These are phyloP conservation scores for Epinotia bilunana DNA, from an alignment of 2,888 invertebrate species.

Conservation along the genomic window DNA sequence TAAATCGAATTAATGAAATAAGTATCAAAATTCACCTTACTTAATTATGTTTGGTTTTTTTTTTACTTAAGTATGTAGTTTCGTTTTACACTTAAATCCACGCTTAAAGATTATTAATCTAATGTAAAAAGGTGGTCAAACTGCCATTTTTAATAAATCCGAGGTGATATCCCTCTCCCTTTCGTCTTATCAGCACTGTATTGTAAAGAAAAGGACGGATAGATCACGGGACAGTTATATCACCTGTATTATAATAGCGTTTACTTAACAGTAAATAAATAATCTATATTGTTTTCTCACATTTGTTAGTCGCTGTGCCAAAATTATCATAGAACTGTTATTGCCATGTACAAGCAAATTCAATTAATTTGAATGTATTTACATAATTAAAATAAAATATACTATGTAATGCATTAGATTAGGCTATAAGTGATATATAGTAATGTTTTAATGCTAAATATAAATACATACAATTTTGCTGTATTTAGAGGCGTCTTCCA, in stretches of 20 bases:
- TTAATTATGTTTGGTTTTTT: neutral
- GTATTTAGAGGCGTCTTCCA: conserved; percentile 84
- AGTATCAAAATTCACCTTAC: neutral
- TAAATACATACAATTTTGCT: conserved; percentile 80
- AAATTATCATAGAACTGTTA: conserved; percentile 67
- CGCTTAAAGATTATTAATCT: conserved; percentile 3
- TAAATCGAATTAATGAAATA: conserved; percentile 2
- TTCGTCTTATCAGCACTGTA: neutral
- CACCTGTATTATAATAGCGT: conserved; percentile 2
- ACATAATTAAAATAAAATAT: conserved; percentile 62
- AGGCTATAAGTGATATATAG: conserved; percentile 80
- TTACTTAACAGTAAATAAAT: conserved; percentile 23
- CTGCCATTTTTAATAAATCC: conserved; percentile 5
- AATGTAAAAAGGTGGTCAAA: conserved; percentile 24
- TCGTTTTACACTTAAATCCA: neutral
- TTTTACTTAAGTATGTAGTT: neutral
- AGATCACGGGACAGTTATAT: neutral
- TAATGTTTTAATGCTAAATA: conserved; percentile 72
- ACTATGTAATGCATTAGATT: conserved; percentile 73
- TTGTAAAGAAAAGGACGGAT: neutral
- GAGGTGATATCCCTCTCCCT: neutral
- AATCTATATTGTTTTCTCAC: conserved; percentile 41
- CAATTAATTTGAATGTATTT: conserved; percentile 73
- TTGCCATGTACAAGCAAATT: conserved; percentile 68
- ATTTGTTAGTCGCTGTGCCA: conserved; percentile 66